Evolutionary conservation across 2,113 vertebrate species (phyloP).

Genomic region (Atractosteus spatula): DNA sequence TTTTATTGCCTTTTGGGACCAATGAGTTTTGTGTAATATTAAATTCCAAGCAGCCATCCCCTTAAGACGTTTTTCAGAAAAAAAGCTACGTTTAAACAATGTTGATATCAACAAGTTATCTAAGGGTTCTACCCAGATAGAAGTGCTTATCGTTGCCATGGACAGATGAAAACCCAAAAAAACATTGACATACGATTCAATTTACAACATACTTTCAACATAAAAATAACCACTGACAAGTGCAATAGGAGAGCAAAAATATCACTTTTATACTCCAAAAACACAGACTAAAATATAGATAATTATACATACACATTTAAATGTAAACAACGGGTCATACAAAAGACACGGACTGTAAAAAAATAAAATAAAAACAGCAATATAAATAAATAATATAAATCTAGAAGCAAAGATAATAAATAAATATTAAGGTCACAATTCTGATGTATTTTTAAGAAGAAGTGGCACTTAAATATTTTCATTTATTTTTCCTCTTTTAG

Average conservation of each 20-base stretch:
- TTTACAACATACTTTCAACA: slow-evolving; percentile 68
- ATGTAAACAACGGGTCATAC: slow-evolving; percentile 76
- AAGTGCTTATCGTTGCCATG: slow-evolving; percentile 84
- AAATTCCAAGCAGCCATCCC: slow-evolving; percentile 59
- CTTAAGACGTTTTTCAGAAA: slow-evolving; percentile 64
- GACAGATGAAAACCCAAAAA: slow-evolving; percentile 59
- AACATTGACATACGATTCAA: slow-evolving; percentile 47
- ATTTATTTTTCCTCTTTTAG: slow-evolving; percentile 25
- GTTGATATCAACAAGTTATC: slow-evolving; percentile 63
- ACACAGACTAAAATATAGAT: slow-evolving; percentile 82
- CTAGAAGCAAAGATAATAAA: slow-evolving; percentile 62
- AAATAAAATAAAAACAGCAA: slow-evolving; percentile 75
- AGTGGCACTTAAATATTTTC: slow-evolving; percentile 77
- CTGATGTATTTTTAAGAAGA: slow-evolving; percentile 71
- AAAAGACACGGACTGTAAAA: slow-evolving; percentile 75
- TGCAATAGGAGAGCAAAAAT: slow-evolving; percentile 72
- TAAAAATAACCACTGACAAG: slow-evolving; percentile 64
- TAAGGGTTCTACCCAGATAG: slow-evolving; percentile 63
- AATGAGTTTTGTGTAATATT: neutral
- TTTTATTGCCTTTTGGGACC: slow-evolving; percentile 37
- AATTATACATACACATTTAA: slow-evolving; percentile 67
- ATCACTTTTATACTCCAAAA: slow-evolving; percentile 71
- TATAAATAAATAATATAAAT: slow-evolving; percentile 85
- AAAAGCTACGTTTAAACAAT: slow-evolving; percentile 51
- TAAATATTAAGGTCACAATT: slow-evolving; percentile 86